Conservation (phyloP, 2,888 invertebrate genomes). For the Andrena fulva region DNA sequence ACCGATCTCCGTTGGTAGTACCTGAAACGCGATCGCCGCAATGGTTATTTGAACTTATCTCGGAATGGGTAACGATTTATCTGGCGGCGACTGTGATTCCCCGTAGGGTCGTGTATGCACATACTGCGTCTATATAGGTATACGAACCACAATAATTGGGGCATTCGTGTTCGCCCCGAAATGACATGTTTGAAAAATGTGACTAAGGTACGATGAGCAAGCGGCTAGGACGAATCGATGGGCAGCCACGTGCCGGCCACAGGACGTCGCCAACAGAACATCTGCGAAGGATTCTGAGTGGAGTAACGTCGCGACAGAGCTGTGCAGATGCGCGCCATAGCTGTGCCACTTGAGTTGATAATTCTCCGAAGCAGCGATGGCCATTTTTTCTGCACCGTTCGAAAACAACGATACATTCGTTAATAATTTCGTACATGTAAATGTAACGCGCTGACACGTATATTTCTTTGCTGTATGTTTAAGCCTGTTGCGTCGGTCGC, state of each 20-base stretch:
- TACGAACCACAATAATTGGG: slow-evolving; percentile 82
- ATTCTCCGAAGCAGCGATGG: slow-evolving; percentile 88
- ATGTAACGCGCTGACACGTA: not conserved
- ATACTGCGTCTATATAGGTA: not conserved
- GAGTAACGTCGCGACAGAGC: slow-evolving; percentile 91
- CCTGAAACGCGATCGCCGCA: slow-evolving; percentile 76
- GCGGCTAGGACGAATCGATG: slow-evolving; percentile 94
- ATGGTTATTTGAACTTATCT: not conserved
- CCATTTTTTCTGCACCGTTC: slow-evolving; percentile 83
- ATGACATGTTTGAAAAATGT: slow-evolving; percentile 85
- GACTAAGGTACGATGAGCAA: slow-evolving; percentile 89
- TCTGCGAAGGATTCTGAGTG: slow-evolving; percentile 93
- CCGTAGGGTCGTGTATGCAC: not conserved
- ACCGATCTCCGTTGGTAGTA: slow-evolving; percentile 93
- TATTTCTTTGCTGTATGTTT: slow-evolving; percentile 18
- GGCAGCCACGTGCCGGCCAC: slow-evolving; percentile 92
- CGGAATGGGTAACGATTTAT: not conserved
- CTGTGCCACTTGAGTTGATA: slow-evolving; percentile 96
- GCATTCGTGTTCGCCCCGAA: slow-evolving; percentile 84
- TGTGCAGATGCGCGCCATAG: slow-evolving; percentile 92
- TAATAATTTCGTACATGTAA: not conserved
- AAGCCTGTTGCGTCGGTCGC: slow-evolving; percentile 57
- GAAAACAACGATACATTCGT: slow-evolving; percentile 18
- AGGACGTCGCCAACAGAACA: slow-evolving; percentile 92
- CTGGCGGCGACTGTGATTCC: not conserved